Conservation (phyloP, 1,140 invertebrate genomes). For the Elysia chlorotica region DNA sequence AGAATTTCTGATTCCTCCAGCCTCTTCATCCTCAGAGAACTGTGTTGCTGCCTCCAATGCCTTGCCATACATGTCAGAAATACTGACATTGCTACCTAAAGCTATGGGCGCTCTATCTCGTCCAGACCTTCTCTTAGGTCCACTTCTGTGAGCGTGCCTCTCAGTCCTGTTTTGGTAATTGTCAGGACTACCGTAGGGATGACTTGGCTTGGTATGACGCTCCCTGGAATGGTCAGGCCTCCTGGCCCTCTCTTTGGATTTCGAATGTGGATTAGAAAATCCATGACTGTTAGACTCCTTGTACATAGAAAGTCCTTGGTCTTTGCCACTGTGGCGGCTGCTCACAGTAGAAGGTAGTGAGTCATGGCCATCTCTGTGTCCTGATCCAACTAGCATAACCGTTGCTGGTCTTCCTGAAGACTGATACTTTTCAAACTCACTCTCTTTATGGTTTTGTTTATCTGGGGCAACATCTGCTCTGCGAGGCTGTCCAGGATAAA, state of each 20-base stretch:
- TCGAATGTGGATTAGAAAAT: neutral
- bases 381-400: neutral
- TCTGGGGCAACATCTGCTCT: neutral
- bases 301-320: neutral
- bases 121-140: slow-evolving; percentile 4
- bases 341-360: slow-evolving; percentile 21
- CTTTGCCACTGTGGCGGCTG: slow-evolving; percentile 13
- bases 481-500: slow-evolving; percentile 3
- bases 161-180: slow-evolving; percentile 15
- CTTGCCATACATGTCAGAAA: slow-evolving; percentile 35
- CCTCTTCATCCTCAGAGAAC: too few species aligned
- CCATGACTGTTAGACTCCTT: neutral
- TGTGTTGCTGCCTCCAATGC: neutral
- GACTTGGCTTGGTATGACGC: neutral
- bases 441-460: neutral
- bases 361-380: slow-evolving; percentile 9
- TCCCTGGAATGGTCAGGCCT: neutral
- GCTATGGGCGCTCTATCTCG: slow-evolving; percentile 36
- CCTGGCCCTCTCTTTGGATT: neutral
- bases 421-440: too few species aligned
- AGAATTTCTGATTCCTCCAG: neutral
- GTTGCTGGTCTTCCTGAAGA: neutral
- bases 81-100: slow-evolving; percentile 40
- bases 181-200: neutral
- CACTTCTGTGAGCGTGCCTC: slow-evolving; percentile 14